Conservation (phyloP, 2,113 vertebrate species). For the Clarias magur region DNA sequence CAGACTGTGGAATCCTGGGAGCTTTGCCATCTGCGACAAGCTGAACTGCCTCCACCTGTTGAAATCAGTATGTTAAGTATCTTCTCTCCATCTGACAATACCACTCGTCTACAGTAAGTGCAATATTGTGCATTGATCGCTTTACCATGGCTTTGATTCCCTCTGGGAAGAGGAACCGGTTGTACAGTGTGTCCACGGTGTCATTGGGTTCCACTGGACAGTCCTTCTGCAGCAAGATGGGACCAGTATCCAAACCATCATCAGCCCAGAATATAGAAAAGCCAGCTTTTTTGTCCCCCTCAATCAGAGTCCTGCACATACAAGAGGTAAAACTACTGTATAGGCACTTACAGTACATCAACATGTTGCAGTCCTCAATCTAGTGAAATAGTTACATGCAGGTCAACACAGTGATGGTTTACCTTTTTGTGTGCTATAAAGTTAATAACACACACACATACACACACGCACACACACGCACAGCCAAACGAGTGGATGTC, state of each 20-base stretch:
- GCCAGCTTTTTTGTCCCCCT: conserved; percentile 91
- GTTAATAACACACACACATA: conserved; percentile 16
- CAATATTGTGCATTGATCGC: not conserved
- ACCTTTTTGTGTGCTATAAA: not conserved
- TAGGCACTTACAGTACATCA: not conserved
- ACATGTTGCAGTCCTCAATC: not conserved
- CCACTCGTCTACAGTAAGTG: too few relatives aligned
- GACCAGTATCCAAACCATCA: conserved; percentile 93
- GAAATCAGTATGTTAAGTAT: not conserved
- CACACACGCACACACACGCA: conserved; percentile 14
- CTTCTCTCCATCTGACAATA: not conserved
- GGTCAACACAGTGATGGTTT: not conserved
- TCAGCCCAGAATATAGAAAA: conserved; percentile 98
- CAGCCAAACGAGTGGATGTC: conserved; percentile 14
- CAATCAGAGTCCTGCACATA: conserved; percentile 87
- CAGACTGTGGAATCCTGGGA: conserved; percentile 79
- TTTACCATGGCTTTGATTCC: conserved; percentile 95
- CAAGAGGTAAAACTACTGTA: not conserved
- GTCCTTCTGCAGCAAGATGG: conserved; percentile 89
- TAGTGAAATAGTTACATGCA: not conserved
- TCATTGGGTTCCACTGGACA: conserved; percentile 86
- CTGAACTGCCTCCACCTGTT: conserved; percentile 91
- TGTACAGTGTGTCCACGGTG: conserved; percentile 92
- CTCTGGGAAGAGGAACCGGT: conserved; percentile 93
- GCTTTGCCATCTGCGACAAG: conserved; percentile 92